Conservation (phyloP, 1,140 invertebrate genomes). For the Linepithema humile region DNA sequence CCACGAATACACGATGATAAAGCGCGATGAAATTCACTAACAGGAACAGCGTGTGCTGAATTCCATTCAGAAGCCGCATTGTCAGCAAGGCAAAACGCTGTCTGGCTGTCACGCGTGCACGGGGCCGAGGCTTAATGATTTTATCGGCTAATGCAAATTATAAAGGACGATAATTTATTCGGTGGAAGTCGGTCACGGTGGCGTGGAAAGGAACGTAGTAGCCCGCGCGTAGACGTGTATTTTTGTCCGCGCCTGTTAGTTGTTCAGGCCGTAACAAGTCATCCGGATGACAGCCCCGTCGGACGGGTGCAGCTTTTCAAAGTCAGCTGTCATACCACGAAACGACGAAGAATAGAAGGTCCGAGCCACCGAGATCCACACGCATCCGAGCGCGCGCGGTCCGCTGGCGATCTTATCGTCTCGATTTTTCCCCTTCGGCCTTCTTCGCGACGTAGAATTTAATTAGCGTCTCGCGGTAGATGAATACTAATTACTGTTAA, state of each 20-base stretch:
- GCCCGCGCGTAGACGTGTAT: conserved; percentile 66
- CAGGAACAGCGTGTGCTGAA: not conserved
- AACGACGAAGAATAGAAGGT: conserved; percentile 66
- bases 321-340: conserved; percentile 71
- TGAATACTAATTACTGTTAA: conserved; percentile 10
- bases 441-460: conserved; percentile 41
- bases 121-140: conserved; percentile 45
- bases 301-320: conserved; percentile 79
- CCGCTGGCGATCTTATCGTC: conserved; percentile 55
- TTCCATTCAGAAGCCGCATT: conserved; percentile 39
- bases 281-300: conserved; percentile 74
- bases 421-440: not conserved
- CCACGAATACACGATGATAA: not conserved
- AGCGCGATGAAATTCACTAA: not conserved
- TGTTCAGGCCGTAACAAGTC: conserved; percentile 67
- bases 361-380: conserved; percentile 59
- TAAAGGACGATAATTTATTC: conserved; percentile 66
- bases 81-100: conserved; percentile 31
- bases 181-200: conserved; percentile 66
- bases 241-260: conserved; percentile 70
- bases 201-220: conserved; percentile 69
- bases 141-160: conserved; percentile 68
- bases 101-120: not conserved
- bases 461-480: conserved; percentile 51
- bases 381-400: not conserved